Percentiles rank a stretch among this genome's conserved stretches.
Evolutionary conservation across 2,797 vertebrate genomes (phyloP).

Genomic region (Brotula barbata): DNA sequence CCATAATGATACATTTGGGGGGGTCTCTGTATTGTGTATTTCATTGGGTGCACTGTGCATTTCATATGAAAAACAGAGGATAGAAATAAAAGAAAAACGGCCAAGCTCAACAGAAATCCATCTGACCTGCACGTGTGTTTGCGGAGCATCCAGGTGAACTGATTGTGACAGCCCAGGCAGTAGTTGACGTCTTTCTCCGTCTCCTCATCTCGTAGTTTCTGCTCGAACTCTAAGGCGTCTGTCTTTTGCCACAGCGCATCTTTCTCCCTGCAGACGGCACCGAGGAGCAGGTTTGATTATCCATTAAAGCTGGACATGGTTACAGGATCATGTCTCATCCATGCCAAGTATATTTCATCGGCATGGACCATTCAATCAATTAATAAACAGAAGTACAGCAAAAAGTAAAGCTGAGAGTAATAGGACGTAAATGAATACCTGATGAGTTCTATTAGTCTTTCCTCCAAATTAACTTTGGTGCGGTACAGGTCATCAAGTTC

Average conservation of each 20-base stretch:
- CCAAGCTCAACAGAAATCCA: background rate
- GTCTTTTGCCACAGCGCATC: slow-evolving; percentile 93
- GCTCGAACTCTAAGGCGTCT: slow-evolving; percentile 90
- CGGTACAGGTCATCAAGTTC: slow-evolving; percentile 92
- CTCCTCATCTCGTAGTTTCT: slow-evolving; percentile 88
- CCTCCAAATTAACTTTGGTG: slow-evolving; percentile 93
- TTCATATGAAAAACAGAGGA: too few species aligned
- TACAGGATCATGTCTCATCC: background rate
- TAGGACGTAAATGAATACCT: slow-evolving; percentile 58
- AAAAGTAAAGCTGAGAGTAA: background rate
- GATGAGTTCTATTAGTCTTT: slow-evolving; percentile 93
- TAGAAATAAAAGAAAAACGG: too few species aligned
- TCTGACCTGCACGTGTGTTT: slow-evolving; percentile 91
- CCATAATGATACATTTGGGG: too few species aligned
- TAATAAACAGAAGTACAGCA: background rate
- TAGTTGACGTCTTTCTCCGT: slow-evolving; percentile 84
- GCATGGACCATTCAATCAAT: background rate
- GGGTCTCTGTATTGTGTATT: too few species aligned
- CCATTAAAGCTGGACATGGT: background rate
- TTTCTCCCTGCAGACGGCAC: slow-evolving; percentile 84
- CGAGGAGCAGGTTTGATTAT: slow-evolving; percentile 8
- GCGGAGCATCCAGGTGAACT: slow-evolving; percentile 93
- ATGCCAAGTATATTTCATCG: background rate
- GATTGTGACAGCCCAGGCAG: slow-evolving; percentile 86
- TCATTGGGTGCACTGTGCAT: too few species aligned